These are phyloP conservation scores for Lithobius niger DNA, from an alignment of 1,140 invertebrate species.

Conservation along the genomic window DNA sequence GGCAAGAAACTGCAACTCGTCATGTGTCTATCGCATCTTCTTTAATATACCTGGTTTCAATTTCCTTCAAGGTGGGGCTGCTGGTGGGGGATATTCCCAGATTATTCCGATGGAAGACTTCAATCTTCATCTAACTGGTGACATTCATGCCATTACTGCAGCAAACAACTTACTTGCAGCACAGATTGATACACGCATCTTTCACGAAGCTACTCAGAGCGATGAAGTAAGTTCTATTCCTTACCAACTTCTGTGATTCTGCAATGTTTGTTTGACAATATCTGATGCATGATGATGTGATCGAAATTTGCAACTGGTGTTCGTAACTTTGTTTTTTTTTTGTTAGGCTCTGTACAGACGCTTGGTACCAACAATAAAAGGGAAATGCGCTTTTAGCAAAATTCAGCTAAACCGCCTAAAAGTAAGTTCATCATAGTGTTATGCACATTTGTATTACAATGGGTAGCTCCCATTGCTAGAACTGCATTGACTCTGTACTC, in stretches of 20 bases:
- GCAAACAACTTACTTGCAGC: slow-evolving; percentile 94
- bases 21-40: slow-evolving; percentile 6
- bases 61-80: slow-evolving; percentile 56
- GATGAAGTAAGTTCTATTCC: slow-evolving; percentile 59
- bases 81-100: slow-evolving; percentile 83
- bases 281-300: neutral
- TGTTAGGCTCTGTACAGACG: slow-evolving; percentile 55
- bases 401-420: slow-evolving; percentile 58
- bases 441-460: too few species aligned
- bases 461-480: too few species aligned
- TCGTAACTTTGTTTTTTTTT: neutral
- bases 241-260: too few species aligned
- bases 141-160: slow-evolving; percentile 95
- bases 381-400: slow-evolving; percentile 60
- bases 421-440: slow-evolving; percentile 13
- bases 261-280: too few species aligned
- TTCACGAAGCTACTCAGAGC: slow-evolving; percentile 83
- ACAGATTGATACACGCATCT: slow-evolving; percentile 64
- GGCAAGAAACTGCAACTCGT: neutral
- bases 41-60: slow-evolving; percentile 4
- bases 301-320: neutral
- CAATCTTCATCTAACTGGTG: slow-evolving; percentile 96
- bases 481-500: too few species aligned
- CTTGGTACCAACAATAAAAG: slow-evolving; percentile 63
- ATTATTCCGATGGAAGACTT: slow-evolving; percentile 99